Percentiles rank a stretch among this genome's conserved stretches.
phyloP scores from a whole-genome alignment of 2,113 vertebrate species.

The Puntigrus tetrazona region DNA sequence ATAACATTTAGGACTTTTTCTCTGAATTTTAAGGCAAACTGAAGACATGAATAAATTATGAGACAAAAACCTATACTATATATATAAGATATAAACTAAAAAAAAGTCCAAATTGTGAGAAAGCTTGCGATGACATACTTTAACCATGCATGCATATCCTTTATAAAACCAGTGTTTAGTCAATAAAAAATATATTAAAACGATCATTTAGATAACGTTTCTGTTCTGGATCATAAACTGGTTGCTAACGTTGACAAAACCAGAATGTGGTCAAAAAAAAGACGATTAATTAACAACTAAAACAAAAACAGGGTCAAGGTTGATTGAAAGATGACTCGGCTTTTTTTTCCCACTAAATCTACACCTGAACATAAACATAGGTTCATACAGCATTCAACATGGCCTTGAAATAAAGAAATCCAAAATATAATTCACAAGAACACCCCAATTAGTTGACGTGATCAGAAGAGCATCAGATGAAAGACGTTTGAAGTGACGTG shows the following conservation, averaged over 20 bases:
- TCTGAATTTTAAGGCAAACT: too few species aligned
- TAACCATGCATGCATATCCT: neutral
- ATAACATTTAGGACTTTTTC: too few species aligned
- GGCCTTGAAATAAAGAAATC: neutral
- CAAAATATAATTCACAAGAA: neutral
- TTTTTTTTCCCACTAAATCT: neutral
- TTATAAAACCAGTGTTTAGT: neutral
- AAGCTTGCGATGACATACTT: too few species aligned
- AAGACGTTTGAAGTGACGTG: neutral
- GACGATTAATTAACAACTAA: neutral
- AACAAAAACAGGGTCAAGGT: too few species aligned
- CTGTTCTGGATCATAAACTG: neutral
- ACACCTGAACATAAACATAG: neutral
- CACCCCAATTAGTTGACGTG: neutral
- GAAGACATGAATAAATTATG: too few species aligned
- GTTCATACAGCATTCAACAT: neutral
- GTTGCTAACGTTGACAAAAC: neutral
- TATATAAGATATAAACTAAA: too few species aligned
- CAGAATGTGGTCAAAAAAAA: neutral
- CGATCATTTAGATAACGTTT: neutral
- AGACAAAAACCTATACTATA: too few species aligned
- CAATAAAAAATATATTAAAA: neutral
- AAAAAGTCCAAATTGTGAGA: too few species aligned
- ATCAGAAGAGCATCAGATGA: neutral
- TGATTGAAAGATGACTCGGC: neutral